A percentile compares a stretch with the other conserved stretches of the same genome.
Conservation (phyloP, 2,888 invertebrate genomes). For the Clostera curtula region DNA sequence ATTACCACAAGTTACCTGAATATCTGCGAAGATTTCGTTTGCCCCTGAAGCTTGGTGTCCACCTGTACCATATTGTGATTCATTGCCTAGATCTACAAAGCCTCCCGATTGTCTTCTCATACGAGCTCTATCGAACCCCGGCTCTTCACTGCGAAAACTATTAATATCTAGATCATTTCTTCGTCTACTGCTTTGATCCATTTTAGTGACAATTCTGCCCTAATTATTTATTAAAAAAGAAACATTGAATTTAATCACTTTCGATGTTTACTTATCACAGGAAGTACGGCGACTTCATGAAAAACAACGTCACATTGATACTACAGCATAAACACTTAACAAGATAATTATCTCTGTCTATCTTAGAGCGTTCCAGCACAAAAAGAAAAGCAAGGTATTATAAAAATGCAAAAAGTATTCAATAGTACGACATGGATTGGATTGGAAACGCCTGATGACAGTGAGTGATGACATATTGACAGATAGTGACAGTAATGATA, state of each 20-base stretch:
- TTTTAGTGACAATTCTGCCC: slow-evolving; percentile 25
- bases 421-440: no score
- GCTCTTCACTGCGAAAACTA: slow-evolving; percentile 62
- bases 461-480: no score
- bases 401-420: no score
- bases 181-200: slow-evolving; percentile 55
- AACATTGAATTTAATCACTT: slow-evolving; percentile 12
- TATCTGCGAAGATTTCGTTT: slow-evolving; percentile 93
- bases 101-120: slow-evolving; percentile 81
- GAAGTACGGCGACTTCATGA: no score
- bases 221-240: slow-evolving; percentile 12
- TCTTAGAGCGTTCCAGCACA: no score
- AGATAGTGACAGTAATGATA: no score
- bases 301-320: no score
- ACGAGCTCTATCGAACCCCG: slow-evolving; percentile 65
- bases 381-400: no score
- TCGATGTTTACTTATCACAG: slow-evolving; percentile 19
- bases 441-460: no score
- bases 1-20: slow-evolving; percentile 77
- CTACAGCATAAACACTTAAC: no score
- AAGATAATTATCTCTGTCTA: no score
- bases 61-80: slow-evolving; percentile 84
- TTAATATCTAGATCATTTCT: slow-evolving; percentile 57
- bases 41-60: slow-evolving; percentile 91
- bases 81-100: slow-evolving; percentile 84